phyloP scores from a whole-genome alignment of 2,888 invertebrate species.

The Rhagium mordax region DNA sequence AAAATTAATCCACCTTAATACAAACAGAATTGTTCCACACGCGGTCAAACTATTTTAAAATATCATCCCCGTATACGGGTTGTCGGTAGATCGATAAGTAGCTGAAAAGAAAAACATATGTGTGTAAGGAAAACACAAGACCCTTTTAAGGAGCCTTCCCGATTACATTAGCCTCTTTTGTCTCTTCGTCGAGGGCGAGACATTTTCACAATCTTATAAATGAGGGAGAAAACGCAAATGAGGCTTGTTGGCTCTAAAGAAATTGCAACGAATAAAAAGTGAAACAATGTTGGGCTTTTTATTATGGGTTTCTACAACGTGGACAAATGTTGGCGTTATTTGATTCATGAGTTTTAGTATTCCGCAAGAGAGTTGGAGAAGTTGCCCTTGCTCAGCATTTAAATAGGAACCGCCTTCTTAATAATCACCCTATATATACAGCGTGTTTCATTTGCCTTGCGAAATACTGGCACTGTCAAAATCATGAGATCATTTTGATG shows the following conservation, averaged over 20 bases:
- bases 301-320: not conserved
- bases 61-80: not conserved
- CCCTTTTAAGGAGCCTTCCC: constrained; percentile 24
- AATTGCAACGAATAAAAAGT: constrained; percentile 11
- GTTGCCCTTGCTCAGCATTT: too few relatives aligned
- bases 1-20: too few relatives aligned
- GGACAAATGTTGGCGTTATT: not conserved
- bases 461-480: too few relatives aligned
- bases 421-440: too few relatives aligned
- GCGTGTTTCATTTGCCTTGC: too few relatives aligned
- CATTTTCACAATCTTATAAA: not conserved
- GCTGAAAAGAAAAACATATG: not conserved
- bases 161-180: constrained; percentile 31
- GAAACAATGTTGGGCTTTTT: not conserved
- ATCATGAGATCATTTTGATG: too few relatives aligned
- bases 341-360: too few relatives aligned
- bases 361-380: too few relatives aligned
- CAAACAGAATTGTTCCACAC: too few relatives aligned
- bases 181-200: constrained; percentile 17
- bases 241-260: constrained; percentile 16
- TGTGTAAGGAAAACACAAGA: constrained; percentile 21
- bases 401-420: too few relatives aligned
- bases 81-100: not conserved
- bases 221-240: constrained; percentile 35
- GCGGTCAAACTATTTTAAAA: too few relatives aligned